Evolutionary conservation across 2,113 vertebrate genomes (phyloP), one percentile per base, ranked within the genome.

Genomic region (Nesogale talazaci): DNA sequence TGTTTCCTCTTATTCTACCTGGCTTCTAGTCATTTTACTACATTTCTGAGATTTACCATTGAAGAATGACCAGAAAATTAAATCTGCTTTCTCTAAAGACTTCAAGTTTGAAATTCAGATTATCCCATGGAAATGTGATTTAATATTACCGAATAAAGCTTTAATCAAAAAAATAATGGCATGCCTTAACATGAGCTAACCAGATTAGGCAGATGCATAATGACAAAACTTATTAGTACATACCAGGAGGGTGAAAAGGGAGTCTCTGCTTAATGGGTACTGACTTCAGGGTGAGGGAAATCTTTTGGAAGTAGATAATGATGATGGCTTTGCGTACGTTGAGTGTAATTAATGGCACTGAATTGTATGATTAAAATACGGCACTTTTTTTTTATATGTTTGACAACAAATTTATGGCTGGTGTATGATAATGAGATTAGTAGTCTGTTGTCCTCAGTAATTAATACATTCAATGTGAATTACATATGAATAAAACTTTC

Each of bases 361-460:
- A 34, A 19, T n/a, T n/a, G 17, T 34, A 70, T 52, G 46, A 52
- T 52, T 52, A 52, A 52, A 52, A 52, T n/a, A 34, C 17, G 67
- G 67, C 67, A 70, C n/a, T 31, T 31, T 67, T 67, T 67, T 31
- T 70, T 34, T 70, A 31, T 31, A 67, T 67, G n/a, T 70, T 70
- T 70, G 16, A n/a, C 12, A 9, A 34, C 67, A n/a, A 70, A 67
- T 34, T n/a, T 70, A 15, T 70, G 16, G 34, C 4, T 34, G 31
- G 16, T 70, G 7, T 46, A 23, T 82, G 63, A 57, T 82, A n/a
- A 61, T 86, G 42, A 63, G 79, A 69, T 90, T 89, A 75, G 40
- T 70, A 84, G n/a, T 29, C 70, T 86, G 17, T 75, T 92, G 57
- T 70, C 92, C 25, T 88, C 56, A 59, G 57, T 88, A 74, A 88